Percentiles rank a stretch among this genome's conserved stretches.
These are phyloP conservation scores for Ips nitidus DNA, from an alignment of 1,140 invertebrate genomes.

Conservation along the genomic window DNA sequence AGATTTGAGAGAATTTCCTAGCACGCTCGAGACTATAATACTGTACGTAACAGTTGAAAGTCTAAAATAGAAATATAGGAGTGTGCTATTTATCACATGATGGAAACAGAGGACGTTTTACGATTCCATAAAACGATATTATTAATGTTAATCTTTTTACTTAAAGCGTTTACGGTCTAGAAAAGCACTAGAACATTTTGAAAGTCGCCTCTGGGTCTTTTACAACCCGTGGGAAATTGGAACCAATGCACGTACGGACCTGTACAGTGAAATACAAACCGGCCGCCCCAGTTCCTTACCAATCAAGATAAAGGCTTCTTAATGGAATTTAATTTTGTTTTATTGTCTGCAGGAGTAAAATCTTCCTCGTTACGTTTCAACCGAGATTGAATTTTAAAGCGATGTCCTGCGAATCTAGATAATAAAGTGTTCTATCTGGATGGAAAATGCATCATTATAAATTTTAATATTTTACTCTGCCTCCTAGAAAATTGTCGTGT, in stretches of 20 bases:
- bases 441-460: constrained; percentile 11
- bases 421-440: constrained; percentile 9
- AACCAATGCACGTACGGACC: too few relatives aligned
- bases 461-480: constrained; percentile 10
- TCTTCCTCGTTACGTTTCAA: background rate
- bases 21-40: background rate
- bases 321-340: constrained; percentile 1
- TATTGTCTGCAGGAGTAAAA: constrained; percentile 4
- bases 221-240: too few relatives aligned
- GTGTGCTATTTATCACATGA: too few relatives aligned
- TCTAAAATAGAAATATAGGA: too few relatives aligned
- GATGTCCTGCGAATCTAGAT: constrained; percentile 15
- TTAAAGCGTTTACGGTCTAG: too few relatives aligned
- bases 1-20: constrained; percentile 4
- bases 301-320: constrained; percentile 6
- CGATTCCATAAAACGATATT: too few relatives aligned
- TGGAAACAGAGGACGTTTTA: too few relatives aligned
- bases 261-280: background rate
- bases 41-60: too few relatives aligned
- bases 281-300: background rate
- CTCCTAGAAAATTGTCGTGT: background rate
- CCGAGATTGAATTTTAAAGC: constrained; percentile 2
- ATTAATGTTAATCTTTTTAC: too few relatives aligned
- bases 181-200: too few relatives aligned
- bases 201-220: too few relatives aligned